Evolutionary conservation across 2,797 vertebrate species (phyloP).

Genomic region (Anguilla pacifica): DNA sequence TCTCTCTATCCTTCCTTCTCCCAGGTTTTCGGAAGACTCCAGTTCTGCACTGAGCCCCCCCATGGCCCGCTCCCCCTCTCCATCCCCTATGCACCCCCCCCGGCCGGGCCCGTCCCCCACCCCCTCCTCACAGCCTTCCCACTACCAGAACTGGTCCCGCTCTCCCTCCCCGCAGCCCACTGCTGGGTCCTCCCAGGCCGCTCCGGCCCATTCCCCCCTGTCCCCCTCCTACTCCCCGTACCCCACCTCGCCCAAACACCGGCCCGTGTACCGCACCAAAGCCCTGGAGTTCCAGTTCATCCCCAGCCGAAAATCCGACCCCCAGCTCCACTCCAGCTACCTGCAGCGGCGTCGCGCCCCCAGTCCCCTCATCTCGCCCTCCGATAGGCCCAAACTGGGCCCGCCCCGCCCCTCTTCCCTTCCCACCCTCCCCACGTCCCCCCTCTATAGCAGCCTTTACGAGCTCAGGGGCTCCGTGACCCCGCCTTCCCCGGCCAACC

Average conservation of each 20-base stretch:
- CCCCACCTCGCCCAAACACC: conserved; percentile 79
- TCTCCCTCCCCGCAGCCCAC: conserved; percentile 72
- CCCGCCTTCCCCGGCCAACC: conserved; percentile 76
- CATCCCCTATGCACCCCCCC: conserved; percentile 71
- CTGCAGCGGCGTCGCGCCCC: conserved; percentile 83
- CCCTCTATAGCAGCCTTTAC: conserved; percentile 83
- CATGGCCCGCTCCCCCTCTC: conserved; percentile 70
- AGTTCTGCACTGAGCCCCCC: conserved; percentile 70
- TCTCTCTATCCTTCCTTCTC: conserved; percentile 48
- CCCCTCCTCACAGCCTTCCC: conserved; percentile 67
- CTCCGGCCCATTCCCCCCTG: conserved; percentile 68
- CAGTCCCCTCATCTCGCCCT: conserved; percentile 85
- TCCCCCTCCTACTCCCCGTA: conserved; percentile 73
- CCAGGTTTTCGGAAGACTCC: conserved; percentile 75
- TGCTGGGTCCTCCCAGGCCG: conserved; percentile 42
- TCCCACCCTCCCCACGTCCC: conserved; percentile 73
- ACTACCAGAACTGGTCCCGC: conserved; percentile 73
- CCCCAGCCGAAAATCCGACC: conserved; percentile 71
- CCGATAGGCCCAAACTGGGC: conserved; percentile 80
- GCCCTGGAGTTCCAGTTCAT: conserved; percentile 77
- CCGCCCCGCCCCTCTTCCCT: conserved; percentile 87
- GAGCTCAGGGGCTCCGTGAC: conserved; percentile 84
- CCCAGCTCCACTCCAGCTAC: conserved; percentile 70
- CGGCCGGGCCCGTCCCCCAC: conserved; percentile 73
- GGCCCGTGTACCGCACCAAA: conserved; percentile 79